These are phyloP conservation scores for Lanistes nyassanus DNA, from an alignment of 1,140 invertebrate genomes.

Conservation along the genomic window DNA sequence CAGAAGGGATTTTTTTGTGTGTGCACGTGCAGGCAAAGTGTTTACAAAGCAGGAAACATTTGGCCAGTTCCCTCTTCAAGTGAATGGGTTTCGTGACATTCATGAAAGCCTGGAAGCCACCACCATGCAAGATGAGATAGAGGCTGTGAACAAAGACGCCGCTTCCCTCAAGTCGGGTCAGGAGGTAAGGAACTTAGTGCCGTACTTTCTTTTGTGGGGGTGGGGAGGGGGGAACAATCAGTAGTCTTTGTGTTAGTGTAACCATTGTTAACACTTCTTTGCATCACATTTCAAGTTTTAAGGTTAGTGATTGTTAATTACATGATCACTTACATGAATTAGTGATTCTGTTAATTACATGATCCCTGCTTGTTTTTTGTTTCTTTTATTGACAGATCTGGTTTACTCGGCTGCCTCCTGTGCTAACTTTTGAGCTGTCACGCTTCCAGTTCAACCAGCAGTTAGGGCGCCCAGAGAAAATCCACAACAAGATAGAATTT, in stretches of 20 bases:
- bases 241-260: too few species aligned
- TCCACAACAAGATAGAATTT: constrained; percentile 70
- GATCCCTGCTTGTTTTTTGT: neutral
- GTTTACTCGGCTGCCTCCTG: constrained; percentile 68
- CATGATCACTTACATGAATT: too few species aligned
- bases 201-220: too few species aligned
- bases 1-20: too few species aligned
- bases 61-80: constrained; percentile 69
- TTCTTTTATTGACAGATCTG: constrained; percentile 59
- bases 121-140: constrained; percentile 64
- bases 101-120: constrained; percentile 68
- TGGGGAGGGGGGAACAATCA: too few species aligned
- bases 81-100: constrained; percentile 67
- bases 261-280: too few species aligned
- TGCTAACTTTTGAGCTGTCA: constrained; percentile 70
- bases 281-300: neutral
- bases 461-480: constrained; percentile 68
- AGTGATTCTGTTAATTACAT: too few species aligned
- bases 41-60: constrained; percentile 67
- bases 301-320: too few species aligned
- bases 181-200: constrained; percentile 48
- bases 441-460: constrained; percentile 70
- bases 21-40: constrained; percentile 47
- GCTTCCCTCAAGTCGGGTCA: constrained; percentile 58
- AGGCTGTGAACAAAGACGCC: constrained; percentile 56